Base-by-base conservation (phyloP, 1,140 invertebrate genomes). In the Bursaphelenchus mucronatus region DNA sequence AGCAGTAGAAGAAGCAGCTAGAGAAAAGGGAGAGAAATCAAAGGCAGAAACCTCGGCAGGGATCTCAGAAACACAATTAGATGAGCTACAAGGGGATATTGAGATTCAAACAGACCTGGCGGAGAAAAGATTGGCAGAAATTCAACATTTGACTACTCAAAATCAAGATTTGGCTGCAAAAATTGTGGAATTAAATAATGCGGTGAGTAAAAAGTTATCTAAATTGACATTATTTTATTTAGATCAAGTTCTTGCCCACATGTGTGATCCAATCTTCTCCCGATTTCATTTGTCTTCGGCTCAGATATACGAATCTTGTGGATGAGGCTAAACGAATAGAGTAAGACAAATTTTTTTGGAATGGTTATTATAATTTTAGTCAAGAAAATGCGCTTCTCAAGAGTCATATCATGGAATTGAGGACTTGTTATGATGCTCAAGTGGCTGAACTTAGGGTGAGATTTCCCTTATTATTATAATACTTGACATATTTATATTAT, bases 71-170 rank as follows among this genome's bases (percentile, higher is more conserved):
- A 51, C 70, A n/a, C 69, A 71, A 56, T 57, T 71, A 13, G 71
- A 71, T 17, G 69, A 71, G 67, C 44, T 71, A 9, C 72, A 71
- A 54, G 59, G 69, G 30, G 64, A 71, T 13, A 49, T 71, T 15
- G 70, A 71, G 17, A 49, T 71, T 13, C 70, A 71, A 54, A 71
- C 50, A 9, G 70, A 71, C 30, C 44, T 71, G 19, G 73, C 73
- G 7, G 45, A 58, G 4, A 71, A 71, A n/a, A 66, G 70, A 6
- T 46, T 71, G 8, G 61, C 30, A n/a, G 70, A 71, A 69, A 44
- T 71, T 39, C 57, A 71, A 55, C 57, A 75, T 40, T 62, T 71
- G 74, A 75, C 53, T 0, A 61, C 61, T 17, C 43, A 47, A 21
- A 71, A 71, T 54, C 75, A 71, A 21, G 7, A 66, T 0, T 47